phyloP scores from a whole-genome alignment of 2,888 invertebrate species.

The Drosophila leonis region DNA sequence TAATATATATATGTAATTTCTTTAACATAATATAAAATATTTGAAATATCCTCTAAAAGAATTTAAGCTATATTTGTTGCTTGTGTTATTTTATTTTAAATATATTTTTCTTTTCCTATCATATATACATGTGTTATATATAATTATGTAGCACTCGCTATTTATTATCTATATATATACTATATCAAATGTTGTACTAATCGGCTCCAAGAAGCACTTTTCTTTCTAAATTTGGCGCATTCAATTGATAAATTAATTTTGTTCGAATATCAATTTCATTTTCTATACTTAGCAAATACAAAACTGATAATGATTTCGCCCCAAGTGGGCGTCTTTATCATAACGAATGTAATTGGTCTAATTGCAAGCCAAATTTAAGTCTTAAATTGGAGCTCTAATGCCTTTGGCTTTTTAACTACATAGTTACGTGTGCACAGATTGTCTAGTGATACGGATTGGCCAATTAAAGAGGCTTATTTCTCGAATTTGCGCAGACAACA shows the following conservation, averaged over 20 bases:
- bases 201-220: not conserved
- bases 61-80: not conserved
- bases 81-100: too few relatives aligned
- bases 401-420: constrained; percentile 4
- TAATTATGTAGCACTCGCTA: not conserved
- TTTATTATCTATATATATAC: not conserved
- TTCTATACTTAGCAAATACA: not conserved
- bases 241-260: constrained; percentile 19
- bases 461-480: constrained; percentile 53
- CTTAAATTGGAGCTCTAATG: not conserved
- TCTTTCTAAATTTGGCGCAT: not conserved
- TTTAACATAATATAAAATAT: not conserved
- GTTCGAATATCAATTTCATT: not conserved
- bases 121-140: not conserved
- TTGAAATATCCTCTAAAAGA: not conserved
- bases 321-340: not conserved
- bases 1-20: too few relatives aligned
- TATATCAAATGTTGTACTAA: not conserved
- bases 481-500: constrained; percentile 40
- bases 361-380: not conserved
- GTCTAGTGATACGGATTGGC: constrained; percentile 12
- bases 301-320: not conserved
- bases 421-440: constrained; percentile 15
- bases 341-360: constrained; percentile 3
- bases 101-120: not conserved